Conservation (phyloP, 30 jellyfish, hydroid and myxozoan species). For the Aurelia sp. region DNA sequence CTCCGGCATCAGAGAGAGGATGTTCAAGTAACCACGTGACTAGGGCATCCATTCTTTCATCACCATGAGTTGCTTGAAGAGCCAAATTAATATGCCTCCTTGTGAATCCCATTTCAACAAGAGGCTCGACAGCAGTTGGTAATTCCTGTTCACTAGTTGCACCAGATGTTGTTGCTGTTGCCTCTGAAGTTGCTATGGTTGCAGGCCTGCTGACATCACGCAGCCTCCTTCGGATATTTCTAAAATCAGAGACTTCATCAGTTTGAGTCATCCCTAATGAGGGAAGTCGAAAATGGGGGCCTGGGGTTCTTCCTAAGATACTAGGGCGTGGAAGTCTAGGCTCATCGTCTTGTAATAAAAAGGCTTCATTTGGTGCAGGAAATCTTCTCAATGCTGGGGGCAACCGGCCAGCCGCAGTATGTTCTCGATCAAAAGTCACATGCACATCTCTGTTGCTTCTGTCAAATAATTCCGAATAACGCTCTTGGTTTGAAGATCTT, state of each 20-base stretch:
- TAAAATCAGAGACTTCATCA: no score
- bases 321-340: no score
- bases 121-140: slow-evolving; percentile 41
- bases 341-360: no score
- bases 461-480: no score
- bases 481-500: no score
- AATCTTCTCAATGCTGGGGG: background rate
- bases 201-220: background rate
- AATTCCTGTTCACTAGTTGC: background rate
- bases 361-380: no score
- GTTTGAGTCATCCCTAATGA: no score
- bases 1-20: slow-evolving; percentile 84
- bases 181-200: background rate
- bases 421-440: no score
- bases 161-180: background rate
- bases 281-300: no score
- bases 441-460: no score
- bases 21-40: slow-evolving; percentile 89
- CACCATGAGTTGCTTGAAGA: slow-evolving; percentile 46
- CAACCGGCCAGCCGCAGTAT: background rate
- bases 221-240: no score
- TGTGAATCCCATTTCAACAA: slow-evolving; percentile 83
- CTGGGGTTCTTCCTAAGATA: no score
- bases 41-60: slow-evolving; percentile 42
- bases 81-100: slow-evolving; percentile 75